A percentile compares a stretch with the other conserved stretches of the same genome.
Evolutionary conservation across 2,113 vertebrate species (phyloP).

Genomic region (Podarcis muralis): DNA sequence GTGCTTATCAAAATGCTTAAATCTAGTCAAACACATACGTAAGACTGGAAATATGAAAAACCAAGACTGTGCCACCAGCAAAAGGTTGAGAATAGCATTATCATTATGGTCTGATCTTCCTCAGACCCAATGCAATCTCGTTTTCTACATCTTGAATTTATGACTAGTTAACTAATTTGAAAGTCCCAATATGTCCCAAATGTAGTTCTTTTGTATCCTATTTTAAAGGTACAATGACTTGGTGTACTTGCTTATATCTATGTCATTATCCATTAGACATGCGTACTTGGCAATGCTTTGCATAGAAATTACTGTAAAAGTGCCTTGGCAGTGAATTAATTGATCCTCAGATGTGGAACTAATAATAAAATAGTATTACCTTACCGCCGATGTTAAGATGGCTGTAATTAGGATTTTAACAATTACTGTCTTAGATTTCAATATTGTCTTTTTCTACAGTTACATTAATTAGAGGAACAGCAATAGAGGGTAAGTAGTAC

Average conservation of each 20-base stretch:
- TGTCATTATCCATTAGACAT: constrained; percentile 26
- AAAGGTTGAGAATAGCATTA: not conserved
- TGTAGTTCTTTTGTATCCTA: not conserved
- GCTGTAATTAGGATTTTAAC: constrained; percentile 61
- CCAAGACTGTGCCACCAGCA: not conserved
- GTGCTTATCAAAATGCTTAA: not conserved
- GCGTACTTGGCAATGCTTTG: constrained; percentile 17
- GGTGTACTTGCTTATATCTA: not conserved
- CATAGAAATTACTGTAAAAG: constrained; percentile 43
- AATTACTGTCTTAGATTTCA: constrained; percentile 45
- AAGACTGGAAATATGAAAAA: not conserved
- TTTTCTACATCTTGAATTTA: not conserved
- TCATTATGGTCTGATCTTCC: not conserved
- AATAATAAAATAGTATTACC: constrained; percentile 41
- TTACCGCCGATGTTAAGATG: constrained; percentile 41
- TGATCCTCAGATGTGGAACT: constrained; percentile 39
- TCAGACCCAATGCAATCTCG: not conserved
- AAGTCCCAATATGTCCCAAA: not conserved
- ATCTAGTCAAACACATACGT: not conserved
- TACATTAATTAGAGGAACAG: constrained; percentile 34
- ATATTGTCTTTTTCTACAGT: constrained; percentile 2
- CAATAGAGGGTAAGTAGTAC: constrained; percentile 30
- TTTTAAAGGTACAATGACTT: not conserved
- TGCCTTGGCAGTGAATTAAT: constrained; percentile 37
- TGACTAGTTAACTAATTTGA: not conserved